Percentiles rank a stretch among this genome's conserved stretches.
These are phyloP conservation scores for Mycteria americana DNA, from an alignment of 2,797 vertebrate genomes.

Conservation along the genomic window DNA sequence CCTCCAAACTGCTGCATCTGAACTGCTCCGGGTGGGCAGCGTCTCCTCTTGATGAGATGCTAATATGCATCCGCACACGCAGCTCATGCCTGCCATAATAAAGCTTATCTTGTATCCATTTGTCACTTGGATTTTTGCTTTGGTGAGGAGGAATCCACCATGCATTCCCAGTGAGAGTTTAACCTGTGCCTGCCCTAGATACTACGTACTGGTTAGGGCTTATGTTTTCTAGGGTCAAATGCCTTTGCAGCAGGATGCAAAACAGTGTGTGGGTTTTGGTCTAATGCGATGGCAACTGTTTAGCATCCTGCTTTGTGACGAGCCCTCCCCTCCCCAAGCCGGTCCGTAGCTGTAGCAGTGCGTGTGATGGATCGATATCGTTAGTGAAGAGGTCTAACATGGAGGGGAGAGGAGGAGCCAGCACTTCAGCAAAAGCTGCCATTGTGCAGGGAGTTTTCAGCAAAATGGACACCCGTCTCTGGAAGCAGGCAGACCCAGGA, in stretches of 20 bases:
- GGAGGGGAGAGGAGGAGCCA: conserved; percentile 47
- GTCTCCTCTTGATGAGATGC: conserved; percentile 23
- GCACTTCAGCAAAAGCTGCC: not conserved
- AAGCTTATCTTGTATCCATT: not conserved
- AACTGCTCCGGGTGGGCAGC: not conserved
- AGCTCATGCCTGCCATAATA: not conserved
- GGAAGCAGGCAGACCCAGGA: not conserved
- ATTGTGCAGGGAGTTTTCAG: not conserved
- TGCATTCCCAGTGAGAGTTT: not conserved
- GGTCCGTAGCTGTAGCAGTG: not conserved
- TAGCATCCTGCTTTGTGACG: not conserved
- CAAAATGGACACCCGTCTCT: not conserved
- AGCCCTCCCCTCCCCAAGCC: not conserved
- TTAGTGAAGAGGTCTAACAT: not conserved
- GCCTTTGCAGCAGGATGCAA: not conserved
- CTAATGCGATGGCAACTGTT: not conserved
- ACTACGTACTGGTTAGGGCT: not conserved
- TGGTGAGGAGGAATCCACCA: not conserved
- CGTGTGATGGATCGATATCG: not conserved
- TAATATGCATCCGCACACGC: not conserved
- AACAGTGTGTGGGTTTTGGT: not conserved
- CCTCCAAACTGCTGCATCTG: not conserved
- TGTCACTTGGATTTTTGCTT: not conserved
- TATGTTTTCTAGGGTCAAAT: not conserved
- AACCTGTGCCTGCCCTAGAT: not conserved